phyloP scores from a whole-genome alignment of 2,888 invertebrate species.

The Lasioglossum leucozonium region DNA sequence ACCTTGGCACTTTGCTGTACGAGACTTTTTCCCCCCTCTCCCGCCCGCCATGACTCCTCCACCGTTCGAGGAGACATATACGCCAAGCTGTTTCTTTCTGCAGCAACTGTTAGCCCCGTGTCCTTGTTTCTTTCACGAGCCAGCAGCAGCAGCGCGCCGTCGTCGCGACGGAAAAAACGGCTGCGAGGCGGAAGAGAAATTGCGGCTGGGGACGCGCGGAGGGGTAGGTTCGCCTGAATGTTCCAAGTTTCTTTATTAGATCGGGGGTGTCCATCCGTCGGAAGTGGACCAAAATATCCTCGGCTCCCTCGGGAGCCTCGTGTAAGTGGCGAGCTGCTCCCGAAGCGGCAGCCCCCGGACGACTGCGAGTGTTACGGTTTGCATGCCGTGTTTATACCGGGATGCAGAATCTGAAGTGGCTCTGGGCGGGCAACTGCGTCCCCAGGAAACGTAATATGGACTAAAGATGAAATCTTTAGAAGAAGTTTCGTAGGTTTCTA shows the following conservation, averaged over 20 bases:
- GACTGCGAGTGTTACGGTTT: slow-evolving; percentile 31
- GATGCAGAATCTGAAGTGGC: slow-evolving; percentile 55
- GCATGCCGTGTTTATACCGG: slow-evolving; percentile 46
- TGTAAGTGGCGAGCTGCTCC: slow-evolving; percentile 12
- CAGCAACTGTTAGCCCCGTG: slow-evolving; percentile 34
- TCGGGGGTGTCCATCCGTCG: slow-evolving; percentile 75
- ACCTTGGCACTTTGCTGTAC: slow-evolving; percentile 68
- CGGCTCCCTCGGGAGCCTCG: not conserved
- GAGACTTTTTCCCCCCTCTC: slow-evolving; percentile 52
- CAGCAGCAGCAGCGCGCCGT: not conserved
- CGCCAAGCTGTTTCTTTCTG: slow-evolving; percentile 62
- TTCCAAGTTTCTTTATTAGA: slow-evolving; percentile 80
- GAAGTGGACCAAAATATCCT: slow-evolving; percentile 68
- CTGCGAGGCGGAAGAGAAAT: slow-evolving; percentile 25
- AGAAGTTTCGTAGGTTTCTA: slow-evolving; percentile 48
- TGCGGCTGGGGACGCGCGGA: slow-evolving; percentile 30
- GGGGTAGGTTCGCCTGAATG: slow-evolving; percentile 45
- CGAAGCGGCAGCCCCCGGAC: not conserved
- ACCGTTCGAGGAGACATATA: slow-evolving; percentile 47
- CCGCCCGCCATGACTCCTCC: not conserved
- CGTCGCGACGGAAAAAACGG: slow-evolving; percentile 27
- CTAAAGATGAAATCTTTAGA: slow-evolving; percentile 66
- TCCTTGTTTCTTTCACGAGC: slow-evolving; percentile 19
- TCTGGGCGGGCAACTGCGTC: not conserved
- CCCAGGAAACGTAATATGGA: slow-evolving; percentile 66